A percentile compares a stretch with the other conserved stretches of the same genome.
phyloP scores from a whole-genome alignment of 2,888 invertebrate species.

The Cryptophagus acutangulus region DNA sequence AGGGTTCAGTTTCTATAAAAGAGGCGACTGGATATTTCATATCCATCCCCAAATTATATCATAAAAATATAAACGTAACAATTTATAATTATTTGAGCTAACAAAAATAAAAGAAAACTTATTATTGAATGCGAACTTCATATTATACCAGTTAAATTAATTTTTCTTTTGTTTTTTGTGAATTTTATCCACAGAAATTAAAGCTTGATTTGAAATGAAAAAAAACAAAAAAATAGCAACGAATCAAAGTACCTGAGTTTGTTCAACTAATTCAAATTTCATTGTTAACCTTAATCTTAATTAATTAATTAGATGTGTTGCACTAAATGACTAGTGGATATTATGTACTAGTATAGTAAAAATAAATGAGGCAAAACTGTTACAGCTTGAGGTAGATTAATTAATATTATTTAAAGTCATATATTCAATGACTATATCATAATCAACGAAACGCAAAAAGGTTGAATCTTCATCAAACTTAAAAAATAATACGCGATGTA shows the following conservation, averaged over 20 bases:
- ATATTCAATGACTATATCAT: too few species aligned
- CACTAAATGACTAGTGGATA: slow-evolving; percentile 41
- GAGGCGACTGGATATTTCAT: slow-evolving; percentile 6
- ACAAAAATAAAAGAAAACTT: slow-evolving; percentile 11
- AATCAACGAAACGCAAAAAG: slow-evolving; percentile 16
- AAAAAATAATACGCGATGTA: too few species aligned
- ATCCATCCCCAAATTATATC: slow-evolving; percentile 4
- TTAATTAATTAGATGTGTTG: slow-evolving; percentile 29
- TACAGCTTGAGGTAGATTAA: slow-evolving; percentile 32
- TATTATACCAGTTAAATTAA: slow-evolving; percentile 7
- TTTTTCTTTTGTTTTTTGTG: too few species aligned
- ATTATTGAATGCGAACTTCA: slow-evolving; percentile 3
- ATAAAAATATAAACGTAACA: slow-evolving; percentile 10
- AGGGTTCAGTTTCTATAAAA: slow-evolving; percentile 29
- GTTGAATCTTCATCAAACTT: slow-evolving; percentile 12
- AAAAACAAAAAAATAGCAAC: slow-evolving; percentile 3
- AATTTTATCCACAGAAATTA: slow-evolving; percentile 24
- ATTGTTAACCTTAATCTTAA: slow-evolving; percentile 22
- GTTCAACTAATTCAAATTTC: slow-evolving; percentile 14
- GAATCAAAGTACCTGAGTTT: slow-evolving; percentile 24
- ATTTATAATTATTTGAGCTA: slow-evolving; percentile 18
- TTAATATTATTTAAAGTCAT: not conserved
- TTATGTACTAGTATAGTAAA: slow-evolving; percentile 28
- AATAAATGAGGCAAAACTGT: slow-evolving; percentile 34
- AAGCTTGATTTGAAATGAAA: slow-evolving; percentile 5